These are phyloP conservation scores for Discoglossus pictus DNA, from an alignment of 2,797 vertebrate genomes.

Conservation along the genomic window DNA sequence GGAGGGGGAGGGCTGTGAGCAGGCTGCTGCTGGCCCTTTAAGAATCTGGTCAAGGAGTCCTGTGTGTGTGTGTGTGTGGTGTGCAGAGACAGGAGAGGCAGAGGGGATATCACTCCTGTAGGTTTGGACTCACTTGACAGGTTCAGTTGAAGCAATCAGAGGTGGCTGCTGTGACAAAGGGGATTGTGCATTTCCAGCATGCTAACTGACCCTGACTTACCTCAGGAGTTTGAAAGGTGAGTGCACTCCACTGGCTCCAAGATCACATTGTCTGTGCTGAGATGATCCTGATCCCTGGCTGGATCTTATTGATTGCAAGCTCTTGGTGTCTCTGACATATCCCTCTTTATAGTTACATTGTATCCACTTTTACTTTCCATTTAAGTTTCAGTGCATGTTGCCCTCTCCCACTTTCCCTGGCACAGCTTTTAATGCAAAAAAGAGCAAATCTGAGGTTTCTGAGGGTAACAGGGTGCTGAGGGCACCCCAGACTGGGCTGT, in stretches of 20 bases:
- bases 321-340: too few species aligned
- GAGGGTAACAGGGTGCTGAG: too few species aligned
- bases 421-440: too few species aligned
- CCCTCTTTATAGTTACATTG: too few species aligned
- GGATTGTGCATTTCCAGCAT: slow-evolving; percentile 89
- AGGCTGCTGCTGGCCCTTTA: slow-evolving; percentile 85
- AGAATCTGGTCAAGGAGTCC: slow-evolving; percentile 87
- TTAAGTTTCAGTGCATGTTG: too few species aligned
- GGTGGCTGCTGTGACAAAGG: slow-evolving; percentile 87
- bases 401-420: too few species aligned
- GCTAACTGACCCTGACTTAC: slow-evolving; percentile 98
- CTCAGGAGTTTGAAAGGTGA: slow-evolving; percentile 98
- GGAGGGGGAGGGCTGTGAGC: slow-evolving; percentile 21
- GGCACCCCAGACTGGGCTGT: too few species aligned
- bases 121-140: slow-evolving; percentile 92
- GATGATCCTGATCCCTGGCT: too few species aligned
- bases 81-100: slow-evolving; percentile 63
- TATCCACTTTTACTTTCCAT: too few species aligned
- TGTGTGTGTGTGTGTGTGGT: slow-evolving; percentile 70
- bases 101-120: slow-evolving; percentile 80
- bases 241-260: slow-evolving; percentile 58
- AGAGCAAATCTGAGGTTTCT: too few species aligned
- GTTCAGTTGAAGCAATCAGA: slow-evolving; percentile 84
- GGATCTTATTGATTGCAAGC: too few species aligned
- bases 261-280: too few species aligned